Evolutionary conservation across 35 echinoderm and acorn worm genomes (phyloP).

Genomic region (Amphiura filiformis): DNA sequence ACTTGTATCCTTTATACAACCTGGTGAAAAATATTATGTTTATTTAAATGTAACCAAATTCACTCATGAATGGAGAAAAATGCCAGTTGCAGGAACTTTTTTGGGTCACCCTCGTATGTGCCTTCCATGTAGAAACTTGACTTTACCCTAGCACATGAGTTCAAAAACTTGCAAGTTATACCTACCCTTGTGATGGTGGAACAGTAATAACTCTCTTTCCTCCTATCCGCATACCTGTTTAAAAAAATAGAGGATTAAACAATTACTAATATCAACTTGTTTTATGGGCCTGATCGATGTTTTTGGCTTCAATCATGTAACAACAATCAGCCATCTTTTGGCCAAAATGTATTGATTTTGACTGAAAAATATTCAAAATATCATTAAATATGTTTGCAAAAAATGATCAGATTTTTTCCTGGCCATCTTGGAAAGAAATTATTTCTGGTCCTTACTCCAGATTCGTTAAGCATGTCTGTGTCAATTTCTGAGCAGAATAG

Average conservation of each 20-base stretch:
- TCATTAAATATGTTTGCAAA: not conserved
- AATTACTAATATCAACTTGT: not conserved
- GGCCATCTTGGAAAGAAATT: too few species aligned
- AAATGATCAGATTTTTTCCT: too few species aligned
- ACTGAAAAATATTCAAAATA: not conserved
- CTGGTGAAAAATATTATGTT: not conserved
- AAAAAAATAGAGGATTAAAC: not conserved
- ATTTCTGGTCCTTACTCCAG: too few species aligned
- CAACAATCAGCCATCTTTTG: not conserved
- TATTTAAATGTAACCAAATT: not conserved
- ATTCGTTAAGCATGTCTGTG: too few species aligned
- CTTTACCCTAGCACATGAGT: not conserved
- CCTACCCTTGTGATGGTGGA: not conserved
- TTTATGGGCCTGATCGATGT: not conserved
- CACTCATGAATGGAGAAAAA: not conserved
- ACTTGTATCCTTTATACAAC: conserved; percentile 45
- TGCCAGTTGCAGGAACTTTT: not conserved
- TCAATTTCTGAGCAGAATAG: too few species aligned
- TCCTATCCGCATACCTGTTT: not conserved
- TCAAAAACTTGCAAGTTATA: not conserved
- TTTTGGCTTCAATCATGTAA: not conserved
- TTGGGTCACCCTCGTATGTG: not conserved
- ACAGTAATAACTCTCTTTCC: not conserved
- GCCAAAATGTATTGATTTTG: not conserved
- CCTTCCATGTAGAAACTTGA: not conserved